Base-by-base conservation (phyloP, 2,113 vertebrate species). In the Aldabrachelys gigantea region DNA sequence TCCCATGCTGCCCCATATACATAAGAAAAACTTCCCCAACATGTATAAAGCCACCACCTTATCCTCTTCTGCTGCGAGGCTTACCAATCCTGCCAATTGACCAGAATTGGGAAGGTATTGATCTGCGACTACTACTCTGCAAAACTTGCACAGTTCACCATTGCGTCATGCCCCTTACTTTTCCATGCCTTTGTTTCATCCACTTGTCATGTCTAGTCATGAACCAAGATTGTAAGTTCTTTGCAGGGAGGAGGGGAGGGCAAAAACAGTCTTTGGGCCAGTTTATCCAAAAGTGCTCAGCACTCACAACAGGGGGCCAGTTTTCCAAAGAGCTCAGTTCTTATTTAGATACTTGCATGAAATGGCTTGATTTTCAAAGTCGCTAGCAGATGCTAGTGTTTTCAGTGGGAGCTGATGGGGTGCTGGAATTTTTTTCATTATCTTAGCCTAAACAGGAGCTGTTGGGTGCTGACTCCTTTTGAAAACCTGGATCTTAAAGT, bases 341-440 rank as follows among this genome's bases (percentile, higher is more conserved):
- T 87, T 5, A 6, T 94, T 83, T 85, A 85, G 72, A 8, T 44
- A 4, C 4, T 5, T 3, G 2, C n/a, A 29, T 52, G 75, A 87
- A 92, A 89, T 91, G 17, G 54, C 82, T 13, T 13, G 75, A 10
- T 88, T 95, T 93, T 88, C 85, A 88, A 89, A 53, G 56, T 27
- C n/a, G 12, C 29, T 47, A 91, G 57, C 21, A 89, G 6, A 88
- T 35, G 31, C 17, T 72, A 9, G 8, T 10, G 35, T 90, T 49
- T 53, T 84, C 76, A 89, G 56, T 2, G 89, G 57, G 92, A 90
- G 54, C 47, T 50, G 59, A 25, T 69, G 90, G 62, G 92, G 92
- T 59, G 44, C 25, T 89, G 75, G 91, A 97, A 89, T 6, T 80
- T 49, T 11, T 87, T 91, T 87, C 53, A 82, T 56, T 62, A 72